These are phyloP conservation scores for Pogonocichla stellata DNA, from an alignment of 2,113 vertebrate genomes.

Conservation along the genomic window DNA sequence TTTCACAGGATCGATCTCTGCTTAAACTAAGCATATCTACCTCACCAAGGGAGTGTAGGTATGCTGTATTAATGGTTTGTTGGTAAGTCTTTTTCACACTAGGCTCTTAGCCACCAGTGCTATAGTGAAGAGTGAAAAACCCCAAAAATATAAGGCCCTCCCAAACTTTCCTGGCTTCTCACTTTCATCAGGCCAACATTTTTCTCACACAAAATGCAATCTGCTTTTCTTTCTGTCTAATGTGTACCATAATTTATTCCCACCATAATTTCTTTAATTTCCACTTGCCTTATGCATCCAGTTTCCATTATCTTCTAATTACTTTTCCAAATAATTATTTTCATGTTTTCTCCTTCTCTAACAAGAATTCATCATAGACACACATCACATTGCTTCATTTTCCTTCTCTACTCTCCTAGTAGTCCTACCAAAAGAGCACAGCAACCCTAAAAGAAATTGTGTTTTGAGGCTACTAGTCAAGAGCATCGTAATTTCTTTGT, in stretches of 20 bases:
- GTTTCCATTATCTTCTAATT: neutral
- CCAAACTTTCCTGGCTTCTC: neutral
- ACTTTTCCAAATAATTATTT: neutral
- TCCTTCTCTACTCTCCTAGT: neutral
- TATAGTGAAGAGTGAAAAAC: neutral
- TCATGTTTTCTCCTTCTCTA: neutral
- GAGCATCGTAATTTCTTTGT: neutral
- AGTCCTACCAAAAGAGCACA: neutral
- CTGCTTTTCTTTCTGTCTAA: neutral
- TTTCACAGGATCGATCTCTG: neutral
- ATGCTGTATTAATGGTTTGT: neutral
- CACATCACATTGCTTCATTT: neutral
- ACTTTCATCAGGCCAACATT: neutral
- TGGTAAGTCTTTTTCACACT: neutral
- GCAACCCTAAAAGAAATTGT: neutral
- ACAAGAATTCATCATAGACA: neutral
- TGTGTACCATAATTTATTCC: neutral
- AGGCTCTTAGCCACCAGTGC: neutral
- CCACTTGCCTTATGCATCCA: neutral
- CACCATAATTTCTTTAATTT: neutral
- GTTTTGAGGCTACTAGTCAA: neutral
- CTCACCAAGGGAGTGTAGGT: neutral
- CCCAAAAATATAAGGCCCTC: fast-evolving
- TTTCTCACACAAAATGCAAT: neutral
- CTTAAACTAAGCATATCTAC: neutral